Percentiles rank a stretch among this genome's conserved stretches.
Conservation (phyloP, 2,113 vertebrate genomes). For the Periophthalmus modestus region DNA sequence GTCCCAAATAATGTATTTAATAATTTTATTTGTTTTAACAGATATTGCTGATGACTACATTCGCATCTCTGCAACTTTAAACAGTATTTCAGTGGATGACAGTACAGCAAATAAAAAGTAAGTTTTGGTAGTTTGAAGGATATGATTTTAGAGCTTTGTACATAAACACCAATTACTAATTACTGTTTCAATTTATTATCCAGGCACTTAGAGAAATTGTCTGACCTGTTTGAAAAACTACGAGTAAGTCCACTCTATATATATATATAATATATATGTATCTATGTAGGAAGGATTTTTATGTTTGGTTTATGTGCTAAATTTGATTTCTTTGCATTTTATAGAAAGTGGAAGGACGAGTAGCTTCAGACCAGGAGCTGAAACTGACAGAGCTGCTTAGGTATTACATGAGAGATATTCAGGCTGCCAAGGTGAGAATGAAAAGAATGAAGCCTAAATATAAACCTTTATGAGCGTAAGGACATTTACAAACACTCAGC, state of each 20-base stretch:
- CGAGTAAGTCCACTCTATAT: conserved; percentile 77
- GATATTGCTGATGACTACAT: conserved; percentile 97
- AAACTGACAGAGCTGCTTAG: conserved; percentile 92
- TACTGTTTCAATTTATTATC: not conserved
- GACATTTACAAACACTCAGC: not conserved
- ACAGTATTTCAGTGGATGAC: conserved; percentile 85
- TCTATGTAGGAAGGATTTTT: not conserved
- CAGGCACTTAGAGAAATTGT: conserved; percentile 89
- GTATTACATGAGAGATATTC: conserved; percentile 98
- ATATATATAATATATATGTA: not conserved
- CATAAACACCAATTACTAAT: not conserved
- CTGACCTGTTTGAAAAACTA: conserved; percentile 94
- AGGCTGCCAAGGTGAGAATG: conserved; percentile 90
- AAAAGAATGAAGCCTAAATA: not conserved
- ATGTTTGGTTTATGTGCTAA: not conserved
- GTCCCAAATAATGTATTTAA: not conserved
- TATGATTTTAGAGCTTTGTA: not conserved
- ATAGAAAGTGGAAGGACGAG: conserved; percentile 92
- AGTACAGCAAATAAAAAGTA: conserved; percentile 87
- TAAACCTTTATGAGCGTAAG: too few species aligned
- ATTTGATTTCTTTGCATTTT: conserved; percentile 29
- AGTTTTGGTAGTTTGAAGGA: conserved; percentile 46
- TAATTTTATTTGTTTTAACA: too few species aligned
- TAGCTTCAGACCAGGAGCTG: conserved; percentile 94
- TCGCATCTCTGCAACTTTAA: conserved; percentile 87